Evolutionary conservation across 1,140 invertebrate genomes (phyloP), one percentile per base, ranked within the genome.

Genomic region (Lucilia cuprina): DNA sequence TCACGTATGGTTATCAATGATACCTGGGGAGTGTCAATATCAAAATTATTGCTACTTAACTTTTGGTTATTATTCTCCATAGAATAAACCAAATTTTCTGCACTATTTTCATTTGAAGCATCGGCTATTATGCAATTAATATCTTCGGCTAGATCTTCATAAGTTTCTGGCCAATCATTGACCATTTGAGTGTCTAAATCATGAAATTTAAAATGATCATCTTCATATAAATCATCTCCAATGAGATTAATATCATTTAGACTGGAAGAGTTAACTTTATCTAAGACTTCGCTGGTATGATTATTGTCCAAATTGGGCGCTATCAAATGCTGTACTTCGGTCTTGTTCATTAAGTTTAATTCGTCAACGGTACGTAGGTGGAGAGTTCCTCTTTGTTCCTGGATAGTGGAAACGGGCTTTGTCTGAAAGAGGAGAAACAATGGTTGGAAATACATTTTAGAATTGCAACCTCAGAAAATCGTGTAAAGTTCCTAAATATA

Each of bases 221-320:
- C 82, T 3, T 84, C 19, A 65, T 75, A 83, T 1, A 74, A 13
- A 0, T 47, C 8, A 17, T 77, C 82, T 50, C 49, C 82, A 60
- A 50, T 84, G 30, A 74, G 35, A 77, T 82, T 83, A 2, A 55
- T 82, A 5, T 75, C 80, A 30, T 83, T 65, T n/a, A 30, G n/a
- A 41, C 70, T 82, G 30, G 50, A 50, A n/a, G 83, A 60, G 34
- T 49, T 83, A 12, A 50, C 8, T 19, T 84, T 74, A n/a, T 85
- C 82, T 21, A 83, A 25, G 13, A 9, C 21, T 21, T 75, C 41
- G 34, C 47, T 83, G 0, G 5, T 74, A n/a, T 83, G 74, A 75
- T 82, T 82, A 4, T 82, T 70, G 96, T 98, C 25, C 96, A 99
- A 87, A 96, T 97, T 90, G 2, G 89, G 89, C 47, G 89, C 89